Evolutionary conservation across 2,797 vertebrate genomes (phyloP).

Genomic region (Hydrophis major): DNA sequence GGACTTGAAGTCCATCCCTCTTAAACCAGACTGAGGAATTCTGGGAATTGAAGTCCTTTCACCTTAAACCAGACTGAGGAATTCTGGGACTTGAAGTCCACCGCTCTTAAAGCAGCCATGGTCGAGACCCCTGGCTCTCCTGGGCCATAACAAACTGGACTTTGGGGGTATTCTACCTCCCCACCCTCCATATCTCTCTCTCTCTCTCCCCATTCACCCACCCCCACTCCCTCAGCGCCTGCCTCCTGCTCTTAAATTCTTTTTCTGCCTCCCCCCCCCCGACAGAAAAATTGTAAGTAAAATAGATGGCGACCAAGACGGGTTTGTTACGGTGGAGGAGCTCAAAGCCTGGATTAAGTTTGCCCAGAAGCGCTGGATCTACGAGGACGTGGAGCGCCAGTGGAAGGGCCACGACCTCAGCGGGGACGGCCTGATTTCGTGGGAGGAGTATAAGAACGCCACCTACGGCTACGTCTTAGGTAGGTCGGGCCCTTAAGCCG

Average conservation of each 20-base stretch:
- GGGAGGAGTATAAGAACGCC: slow-evolving; percentile 98
- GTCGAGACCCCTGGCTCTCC: no score
- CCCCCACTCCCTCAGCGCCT: slow-evolving; percentile 33
- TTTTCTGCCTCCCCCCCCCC: slow-evolving; percentile 61
- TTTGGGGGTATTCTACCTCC: not conserved
- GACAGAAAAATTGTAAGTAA: slow-evolving; percentile 90
- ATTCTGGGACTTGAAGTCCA: no score
- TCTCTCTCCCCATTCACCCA: slow-evolving; percentile 9
- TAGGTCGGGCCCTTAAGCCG: slow-evolving; percentile 62
- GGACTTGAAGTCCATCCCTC: no score
- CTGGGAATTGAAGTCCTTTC: no score
- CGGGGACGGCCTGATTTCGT: slow-evolving; percentile 86
- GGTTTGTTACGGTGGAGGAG: slow-evolving; percentile 89
- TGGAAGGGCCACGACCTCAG: slow-evolving; percentile 97
- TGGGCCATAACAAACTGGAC: not conserved
- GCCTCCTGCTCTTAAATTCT: slow-evolving; percentile 55
- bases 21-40: no score
- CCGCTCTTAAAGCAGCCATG: not conserved
- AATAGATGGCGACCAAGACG: slow-evolving; percentile 91
- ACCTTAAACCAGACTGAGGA: no score
- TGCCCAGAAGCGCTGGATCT: slow-evolving; percentile 97
- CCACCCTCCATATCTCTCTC: no score
- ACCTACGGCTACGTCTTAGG: slow-evolving; percentile 95
- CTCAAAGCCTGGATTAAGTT: slow-evolving; percentile 96
- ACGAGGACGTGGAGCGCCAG: slow-evolving; percentile 96